These are phyloP conservation scores for Acanthoscelides obtectus DNA, from an alignment of 2,888 invertebrate species.

Conservation along the genomic window DNA sequence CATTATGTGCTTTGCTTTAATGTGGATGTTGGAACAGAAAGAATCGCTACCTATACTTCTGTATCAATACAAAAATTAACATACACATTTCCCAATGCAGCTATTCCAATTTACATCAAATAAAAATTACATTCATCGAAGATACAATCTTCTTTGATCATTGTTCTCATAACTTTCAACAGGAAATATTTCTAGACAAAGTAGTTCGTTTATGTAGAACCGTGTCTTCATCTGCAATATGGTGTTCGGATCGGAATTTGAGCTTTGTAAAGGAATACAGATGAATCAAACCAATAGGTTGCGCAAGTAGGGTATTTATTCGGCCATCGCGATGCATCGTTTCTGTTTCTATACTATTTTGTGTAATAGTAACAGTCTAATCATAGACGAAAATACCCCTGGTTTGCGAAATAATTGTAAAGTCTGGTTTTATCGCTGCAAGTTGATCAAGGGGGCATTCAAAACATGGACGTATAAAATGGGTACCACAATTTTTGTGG, in stretches of 20 bases:
- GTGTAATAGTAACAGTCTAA: no score
- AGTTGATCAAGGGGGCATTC: no score
- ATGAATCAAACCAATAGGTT: background rate
- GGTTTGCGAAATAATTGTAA: no score
- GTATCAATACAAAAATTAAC: background rate
- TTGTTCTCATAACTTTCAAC: background rate
- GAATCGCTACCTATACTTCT: background rate
- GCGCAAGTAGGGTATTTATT: no score
- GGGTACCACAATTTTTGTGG: no score
- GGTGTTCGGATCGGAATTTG: background rate
- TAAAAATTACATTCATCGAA: background rate
- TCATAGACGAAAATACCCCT: no score
- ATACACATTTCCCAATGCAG: background rate
- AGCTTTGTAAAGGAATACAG: background rate
- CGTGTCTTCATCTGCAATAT: background rate
- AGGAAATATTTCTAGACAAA: background rate
- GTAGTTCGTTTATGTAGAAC: background rate
- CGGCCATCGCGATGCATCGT: no score
- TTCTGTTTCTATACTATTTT: no score
- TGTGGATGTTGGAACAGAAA: background rate
- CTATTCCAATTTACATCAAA: background rate
- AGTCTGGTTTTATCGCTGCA: no score
- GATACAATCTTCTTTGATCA: background rate
- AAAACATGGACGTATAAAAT: no score
- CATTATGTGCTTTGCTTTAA: background rate